Conservation (phyloP, 1,140 invertebrate genomes). For the Papilio machaon region DNA sequence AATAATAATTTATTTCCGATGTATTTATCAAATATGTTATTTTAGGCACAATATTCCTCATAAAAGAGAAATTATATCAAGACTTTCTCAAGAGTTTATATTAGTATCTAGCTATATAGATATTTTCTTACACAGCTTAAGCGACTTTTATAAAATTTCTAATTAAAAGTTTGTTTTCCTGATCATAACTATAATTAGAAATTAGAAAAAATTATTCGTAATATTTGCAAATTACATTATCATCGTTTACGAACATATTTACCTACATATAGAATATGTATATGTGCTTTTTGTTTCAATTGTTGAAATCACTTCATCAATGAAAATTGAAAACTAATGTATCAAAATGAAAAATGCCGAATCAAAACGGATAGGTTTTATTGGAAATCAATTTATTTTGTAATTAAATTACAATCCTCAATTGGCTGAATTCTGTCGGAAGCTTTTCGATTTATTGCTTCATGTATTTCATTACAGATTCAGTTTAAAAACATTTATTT, state of each 20-base stretch:
- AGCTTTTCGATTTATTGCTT: constrained; percentile 1
- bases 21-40: not conserved
- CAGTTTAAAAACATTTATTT: too few species aligned
- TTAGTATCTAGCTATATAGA: not conserved
- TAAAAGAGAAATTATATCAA: not conserved
- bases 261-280: too few species aligned
- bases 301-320: not conserved
- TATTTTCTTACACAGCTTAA: not conserved
- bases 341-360: not conserved
- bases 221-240: too few species aligned
- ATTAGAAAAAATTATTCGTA: too few species aligned
- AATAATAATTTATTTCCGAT: not conserved
- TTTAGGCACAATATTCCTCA: not conserved
- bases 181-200: not conserved
- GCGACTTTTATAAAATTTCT: not conserved
- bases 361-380: not conserved
- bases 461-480: not conserved
- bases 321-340: not conserved
- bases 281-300: too few species aligned
- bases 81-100: not conserved
- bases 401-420: constrained; percentile 12
- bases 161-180: not conserved
- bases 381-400: not conserved
- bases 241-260: too few species aligned
- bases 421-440: not conserved